Evolutionary conservation across 2,113 vertebrate species (phyloP), one percentile per base, ranked within the genome.

Genomic region (Amazona guildingii): DNA sequence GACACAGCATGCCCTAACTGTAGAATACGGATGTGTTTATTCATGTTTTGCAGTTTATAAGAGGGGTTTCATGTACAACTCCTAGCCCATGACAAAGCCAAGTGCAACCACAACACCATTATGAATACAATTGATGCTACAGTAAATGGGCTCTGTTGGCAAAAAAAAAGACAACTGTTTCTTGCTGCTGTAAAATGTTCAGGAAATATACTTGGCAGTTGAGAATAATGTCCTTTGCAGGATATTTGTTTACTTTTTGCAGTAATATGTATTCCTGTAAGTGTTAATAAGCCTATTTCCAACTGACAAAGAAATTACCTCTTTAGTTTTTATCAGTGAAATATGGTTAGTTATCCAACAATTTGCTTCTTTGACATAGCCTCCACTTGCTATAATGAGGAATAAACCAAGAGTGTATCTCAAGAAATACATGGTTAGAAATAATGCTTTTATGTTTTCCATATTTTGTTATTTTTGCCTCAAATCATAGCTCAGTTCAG

Each of bases 401-500:
- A 92, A 74, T 84, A 79, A 76, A 78, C 67, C 35, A 33, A 80
- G 66, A 90, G 76, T 64, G 15, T 63, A 90, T 91, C 74, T 96
- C 73, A 92, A 95, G 75, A 95, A 96, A 84, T 74, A 72, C 4
- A 97, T 48, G 90, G 83, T 77, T 88, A 89, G 86, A 94, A 97
- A 91, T 83, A 83, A 93, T 83, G 88, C 88, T 92, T 95, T 96
- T 82, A 92, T 88, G 89, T 95, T 95, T 95, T 89, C 90, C 83
- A 61, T 81, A 79, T 95, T 97, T 96, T 95, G 91, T 93, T 96
- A 86, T 94, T 97, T 91, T 97, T 96, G 88, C 94, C 86, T 97
- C 86, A 95, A 95, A 95, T 97, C 95, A 94, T 91, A 91, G 87
- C 72, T 93, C 51, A n/a, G 94, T 93, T 96, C 94, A 96, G 85